Conservation (phyloP, 2,888 invertebrate genomes). For the Thereva unica region DNA sequence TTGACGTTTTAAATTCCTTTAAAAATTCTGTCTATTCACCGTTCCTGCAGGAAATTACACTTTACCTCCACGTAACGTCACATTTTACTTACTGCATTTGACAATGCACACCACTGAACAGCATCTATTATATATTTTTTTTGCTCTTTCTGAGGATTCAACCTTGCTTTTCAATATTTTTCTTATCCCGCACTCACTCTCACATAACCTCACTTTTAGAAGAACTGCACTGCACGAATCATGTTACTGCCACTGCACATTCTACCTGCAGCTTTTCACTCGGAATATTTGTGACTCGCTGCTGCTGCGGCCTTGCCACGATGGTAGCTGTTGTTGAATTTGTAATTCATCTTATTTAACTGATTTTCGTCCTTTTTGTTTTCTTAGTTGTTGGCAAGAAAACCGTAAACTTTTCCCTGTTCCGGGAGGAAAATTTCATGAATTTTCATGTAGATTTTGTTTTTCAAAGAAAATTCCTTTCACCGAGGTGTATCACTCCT, state of each 20-base stretch:
- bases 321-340: too few relatives aligned
- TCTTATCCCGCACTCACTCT: too few relatives aligned
- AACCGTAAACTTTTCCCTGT: slow-evolving; percentile 9
- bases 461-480: slow-evolving; percentile 23
- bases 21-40: not conserved
- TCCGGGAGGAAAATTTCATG: slow-evolving; percentile 19
- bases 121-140: slow-evolving; percentile 16
- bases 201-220: not conserved
- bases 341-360: slow-evolving; percentile 32
- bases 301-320: too few relatives aligned
- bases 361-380: slow-evolving; percentile 12
- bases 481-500: slow-evolving; percentile 14
- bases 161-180: too few relatives aligned
- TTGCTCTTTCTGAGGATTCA: too few relatives aligned
- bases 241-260: slow-evolving; percentile 14
- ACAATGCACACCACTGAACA: not conserved
- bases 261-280: slow-evolving; percentile 11
- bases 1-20: slow-evolving; percentile 44
- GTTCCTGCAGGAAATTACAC: not conserved
- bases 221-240: not conserved
- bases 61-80: slow-evolving; percentile 5
- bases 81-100: slow-evolving; percentile 29
- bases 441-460: slow-evolving; percentile 26
- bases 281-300: not conserved
- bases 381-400: not conserved